Percentiles rank a stretch among this genome's conserved stretches.
Conservation (phyloP, 1,140 invertebrate species). For the Mercenaria mercenaria region DNA sequence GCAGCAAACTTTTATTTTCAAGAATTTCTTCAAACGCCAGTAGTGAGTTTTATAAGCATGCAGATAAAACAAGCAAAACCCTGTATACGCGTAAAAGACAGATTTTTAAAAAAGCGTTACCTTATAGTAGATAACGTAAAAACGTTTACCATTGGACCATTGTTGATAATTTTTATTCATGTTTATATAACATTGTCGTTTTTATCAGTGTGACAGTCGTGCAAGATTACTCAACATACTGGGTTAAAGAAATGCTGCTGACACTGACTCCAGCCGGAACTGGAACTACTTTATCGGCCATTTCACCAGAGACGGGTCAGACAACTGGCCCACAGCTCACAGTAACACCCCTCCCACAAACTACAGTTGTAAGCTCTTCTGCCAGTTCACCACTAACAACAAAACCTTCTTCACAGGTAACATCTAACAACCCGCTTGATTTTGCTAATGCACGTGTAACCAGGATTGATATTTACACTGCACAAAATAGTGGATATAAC, state of each 20-base stretch:
- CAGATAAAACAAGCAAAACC: too few species aligned
- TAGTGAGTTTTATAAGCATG: too few species aligned
- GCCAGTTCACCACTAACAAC: constrained; percentile 11
- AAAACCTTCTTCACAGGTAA: neutral
- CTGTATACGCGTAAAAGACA: too few species aligned
- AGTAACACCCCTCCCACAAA: constrained; percentile 1
- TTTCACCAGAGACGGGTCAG: too few species aligned
- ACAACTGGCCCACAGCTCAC: neutral
- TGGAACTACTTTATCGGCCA: neutral
- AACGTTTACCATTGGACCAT: too few species aligned
- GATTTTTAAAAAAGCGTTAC: too few species aligned
- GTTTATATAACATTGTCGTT: too few species aligned
- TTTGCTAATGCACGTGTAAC: neutral
- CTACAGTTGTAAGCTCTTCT: constrained; percentile 36
- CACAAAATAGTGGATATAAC: neutral
- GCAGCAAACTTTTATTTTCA: too few species aligned
- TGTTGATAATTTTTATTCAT: too few species aligned
- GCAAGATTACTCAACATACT: constrained; percentile 54
- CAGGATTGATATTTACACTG: constrained; percentile 7
- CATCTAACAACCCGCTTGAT: neutral
- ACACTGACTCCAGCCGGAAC: neutral
- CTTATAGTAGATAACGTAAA: too few species aligned
- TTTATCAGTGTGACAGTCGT: constrained; percentile 79
- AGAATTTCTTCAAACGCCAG: too few species aligned
- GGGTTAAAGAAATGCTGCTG: constrained; percentile 43